phyloP scores from a whole-genome alignment of 2,113 vertebrate species.

The Peucedramus taeniatus region DNA sequence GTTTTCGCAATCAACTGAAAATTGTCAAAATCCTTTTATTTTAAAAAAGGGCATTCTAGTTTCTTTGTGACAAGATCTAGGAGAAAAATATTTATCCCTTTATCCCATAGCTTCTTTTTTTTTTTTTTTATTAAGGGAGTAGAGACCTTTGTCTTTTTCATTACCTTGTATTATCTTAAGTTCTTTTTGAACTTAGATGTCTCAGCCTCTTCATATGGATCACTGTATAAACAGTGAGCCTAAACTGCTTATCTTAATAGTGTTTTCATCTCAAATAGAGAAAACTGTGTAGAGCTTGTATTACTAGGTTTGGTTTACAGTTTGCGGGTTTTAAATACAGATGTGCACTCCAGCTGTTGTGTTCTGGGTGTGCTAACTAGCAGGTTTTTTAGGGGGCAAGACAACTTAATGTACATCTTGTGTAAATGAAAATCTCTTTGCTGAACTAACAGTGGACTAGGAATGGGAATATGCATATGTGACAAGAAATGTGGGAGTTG shows the following conservation, averaged over 20 bases:
- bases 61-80: not conserved
- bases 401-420: not conserved
- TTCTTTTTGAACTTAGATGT: not conserved
- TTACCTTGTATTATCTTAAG: not conserved
- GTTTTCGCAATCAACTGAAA: not conserved
- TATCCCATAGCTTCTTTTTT: not conserved
- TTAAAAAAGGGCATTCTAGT: not conserved
- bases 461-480: not conserved
- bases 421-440: not conserved
- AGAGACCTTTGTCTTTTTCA: not conserved
- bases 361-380: not conserved
- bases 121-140: not conserved
- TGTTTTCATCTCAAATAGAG: not conserved
- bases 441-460: not conserved
- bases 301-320: not conserved
- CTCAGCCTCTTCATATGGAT: not conserved
- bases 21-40: not conserved
- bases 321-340: not conserved
- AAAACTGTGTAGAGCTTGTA: not conserved
- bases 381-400: accelerated
- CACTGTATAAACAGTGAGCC: not conserved
- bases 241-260: not conserved
- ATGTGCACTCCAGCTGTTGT: not conserved
- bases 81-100: not conserved
- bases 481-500: not conserved